These are phyloP conservation scores for Eulithis prunata DNA, from an alignment of 2,888 invertebrate species.

Conservation along the genomic window DNA sequence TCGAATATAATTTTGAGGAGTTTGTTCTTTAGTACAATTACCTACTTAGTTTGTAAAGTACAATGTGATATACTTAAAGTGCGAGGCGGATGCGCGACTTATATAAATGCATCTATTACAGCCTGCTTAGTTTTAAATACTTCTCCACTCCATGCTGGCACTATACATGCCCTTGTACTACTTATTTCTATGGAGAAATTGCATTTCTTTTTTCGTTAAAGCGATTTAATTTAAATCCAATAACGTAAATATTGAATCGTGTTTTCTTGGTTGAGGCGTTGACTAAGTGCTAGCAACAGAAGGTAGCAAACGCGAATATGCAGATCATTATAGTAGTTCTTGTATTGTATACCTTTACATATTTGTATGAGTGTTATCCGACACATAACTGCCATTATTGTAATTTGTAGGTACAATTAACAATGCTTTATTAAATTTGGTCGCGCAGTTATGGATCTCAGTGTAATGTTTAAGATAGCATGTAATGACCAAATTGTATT, in stretches of 20 bases:
- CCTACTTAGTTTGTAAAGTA: constrained; percentile 45
- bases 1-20: constrained; percentile 39
- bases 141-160: background rate
- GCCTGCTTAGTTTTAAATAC: constrained; percentile 20
- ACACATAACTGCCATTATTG: constrained; percentile 31
- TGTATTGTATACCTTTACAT: constrained; percentile 13
- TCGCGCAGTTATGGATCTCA: constrained; percentile 38
- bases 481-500: constrained; percentile 39
- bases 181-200: background rate
- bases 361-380: constrained; percentile 19
- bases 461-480: constrained; percentile 33
- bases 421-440: constrained; percentile 19
- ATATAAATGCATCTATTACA: constrained; percentile 20
- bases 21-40: constrained; percentile 32
- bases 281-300: constrained; percentile 3
- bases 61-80: constrained; percentile 60
- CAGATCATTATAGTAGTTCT: constrained; percentile 14
- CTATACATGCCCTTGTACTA: constrained; percentile 4
- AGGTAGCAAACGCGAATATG: constrained; percentile 1
- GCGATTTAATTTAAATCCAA: constrained; percentile 1
- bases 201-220: background rate
- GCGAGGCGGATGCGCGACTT: constrained; percentile 41
- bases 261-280: background rate
- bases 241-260: background rate
- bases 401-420: constrained; percentile 16